phyloP scores from a whole-genome alignment of 2,888 invertebrate genomes.

The Nezara viridula region DNA sequence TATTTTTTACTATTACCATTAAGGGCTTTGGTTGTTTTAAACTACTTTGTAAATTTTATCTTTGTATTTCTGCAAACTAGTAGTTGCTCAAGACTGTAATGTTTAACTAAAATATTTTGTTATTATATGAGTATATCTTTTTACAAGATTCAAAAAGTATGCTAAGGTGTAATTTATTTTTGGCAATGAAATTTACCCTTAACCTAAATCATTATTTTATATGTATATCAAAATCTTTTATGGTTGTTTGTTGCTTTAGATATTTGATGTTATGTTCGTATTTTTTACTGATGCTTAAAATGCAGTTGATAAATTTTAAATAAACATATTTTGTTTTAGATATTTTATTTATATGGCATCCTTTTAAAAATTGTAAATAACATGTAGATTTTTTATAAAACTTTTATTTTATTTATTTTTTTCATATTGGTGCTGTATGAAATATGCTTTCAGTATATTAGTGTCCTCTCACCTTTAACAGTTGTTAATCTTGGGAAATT shows the following conservation, averaged over 20 bases:
- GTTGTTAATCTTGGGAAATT: no score
- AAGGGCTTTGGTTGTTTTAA: background rate
- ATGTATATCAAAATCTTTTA: background rate
- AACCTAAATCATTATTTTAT: background rate
- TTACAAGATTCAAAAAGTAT: background rate
- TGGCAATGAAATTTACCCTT: background rate
- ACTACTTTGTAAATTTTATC: background rate
- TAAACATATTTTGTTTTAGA: background rate
- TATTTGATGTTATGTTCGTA: background rate
- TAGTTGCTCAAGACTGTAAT: background rate
- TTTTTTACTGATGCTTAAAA: background rate
- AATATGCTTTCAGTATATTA: background rate
- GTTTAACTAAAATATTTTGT: background rate
- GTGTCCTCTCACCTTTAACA: no score
- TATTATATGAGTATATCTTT: background rate
- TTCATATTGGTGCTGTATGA: background rate
- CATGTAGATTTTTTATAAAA: background rate
- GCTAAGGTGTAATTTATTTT: background rate
- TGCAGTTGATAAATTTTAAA: background rate
- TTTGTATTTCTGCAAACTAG: background rate
- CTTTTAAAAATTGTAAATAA: background rate
- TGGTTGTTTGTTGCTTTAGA: background rate
- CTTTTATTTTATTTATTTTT: background rate
- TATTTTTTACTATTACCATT: background rate
- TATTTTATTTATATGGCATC: background rate